phyloP scores from a whole-genome alignment of 2,113 vertebrate species.

The Scomber japonicus region DNA sequence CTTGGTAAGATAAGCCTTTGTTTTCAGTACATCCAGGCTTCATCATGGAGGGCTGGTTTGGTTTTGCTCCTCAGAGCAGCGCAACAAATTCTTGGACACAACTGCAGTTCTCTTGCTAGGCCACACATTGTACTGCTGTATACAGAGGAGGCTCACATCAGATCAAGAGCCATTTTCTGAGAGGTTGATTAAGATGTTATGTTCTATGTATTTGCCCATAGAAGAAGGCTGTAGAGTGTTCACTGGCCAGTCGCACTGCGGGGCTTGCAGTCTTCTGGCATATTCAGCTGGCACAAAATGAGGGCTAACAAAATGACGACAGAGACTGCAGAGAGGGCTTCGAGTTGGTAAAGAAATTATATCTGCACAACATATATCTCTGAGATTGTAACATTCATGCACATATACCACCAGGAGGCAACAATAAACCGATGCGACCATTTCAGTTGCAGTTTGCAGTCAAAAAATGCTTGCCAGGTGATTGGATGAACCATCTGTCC shows the following conservation, averaged over 20 bases:
- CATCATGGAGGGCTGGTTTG: neutral
- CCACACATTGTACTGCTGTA: neutral
- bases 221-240: neutral
- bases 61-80: neutral
- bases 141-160: neutral
- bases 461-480: no score
- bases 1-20: neutral
- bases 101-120: neutral
- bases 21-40: slow-evolving; percentile 24
- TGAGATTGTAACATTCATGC: neutral
- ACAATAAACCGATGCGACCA: neutral
- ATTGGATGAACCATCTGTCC: no score
- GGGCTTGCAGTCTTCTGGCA: neutral
- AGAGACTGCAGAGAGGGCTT: slow-evolving; percentile 2
- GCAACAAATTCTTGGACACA: neutral
- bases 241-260: neutral
- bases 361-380: slow-evolving; percentile 9
- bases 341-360: slow-evolving; percentile 5
- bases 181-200: neutral
- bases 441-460: neutral
- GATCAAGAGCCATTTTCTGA: neutral
- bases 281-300: slow-evolving; percentile 3
- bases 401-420: neutral
- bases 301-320: slow-evolving; percentile 8
- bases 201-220: neutral